Evolutionary conservation across 2,797 vertebrate genomes (phyloP), one percentile per base, ranked within the genome.

Genomic region (Coccyzus lansbergi): DNA sequence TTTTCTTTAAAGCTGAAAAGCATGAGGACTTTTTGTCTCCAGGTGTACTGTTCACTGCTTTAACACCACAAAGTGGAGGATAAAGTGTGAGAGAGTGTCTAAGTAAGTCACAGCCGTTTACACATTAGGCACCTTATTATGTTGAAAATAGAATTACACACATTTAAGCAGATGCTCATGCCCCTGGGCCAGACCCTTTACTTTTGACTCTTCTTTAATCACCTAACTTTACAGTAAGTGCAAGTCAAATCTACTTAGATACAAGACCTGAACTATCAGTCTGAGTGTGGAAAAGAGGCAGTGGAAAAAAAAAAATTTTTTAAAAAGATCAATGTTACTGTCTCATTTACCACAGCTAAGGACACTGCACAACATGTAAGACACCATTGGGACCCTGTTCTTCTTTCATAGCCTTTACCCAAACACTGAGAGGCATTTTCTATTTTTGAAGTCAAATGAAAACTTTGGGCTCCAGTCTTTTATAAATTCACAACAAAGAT

Each of bases 81-180:
- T 6, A 21, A 78, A 71, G 58, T 55, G 62, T 48, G 76, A 81
- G 55, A 86, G 51, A 21, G 21, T 55, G 84, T 78, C n/a, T 56
- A 63, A 86, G 4, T 36, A 88, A 93, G 71, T 76, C 77, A 81
- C 52, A 52, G 44, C 18, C 59, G 62, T 62, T 88, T 78, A 79
- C 42, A 80, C 79, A 52, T 88, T 58, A 90, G 76, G 79, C 51
- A 51, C 19, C 75, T 86, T 86, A 93, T 93, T 90, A 86, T 6
- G 49, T 49, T 70, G 55, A 94, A 95, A 96, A 90, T 46, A 82
- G 74, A 90, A 83, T 92, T 92, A 88, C 77, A 88, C 52, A 56
- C 74, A 36, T 85, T 88, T 90, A 90, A 82, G 83, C 55, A 84
- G 78, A 80, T 93, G 81, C 49, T 86, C 15, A 34, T 94, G 88